Evolutionary conservation across 2,113 vertebrate species (phyloP).

Genomic region (Dendrocopos noguchii): DNA sequence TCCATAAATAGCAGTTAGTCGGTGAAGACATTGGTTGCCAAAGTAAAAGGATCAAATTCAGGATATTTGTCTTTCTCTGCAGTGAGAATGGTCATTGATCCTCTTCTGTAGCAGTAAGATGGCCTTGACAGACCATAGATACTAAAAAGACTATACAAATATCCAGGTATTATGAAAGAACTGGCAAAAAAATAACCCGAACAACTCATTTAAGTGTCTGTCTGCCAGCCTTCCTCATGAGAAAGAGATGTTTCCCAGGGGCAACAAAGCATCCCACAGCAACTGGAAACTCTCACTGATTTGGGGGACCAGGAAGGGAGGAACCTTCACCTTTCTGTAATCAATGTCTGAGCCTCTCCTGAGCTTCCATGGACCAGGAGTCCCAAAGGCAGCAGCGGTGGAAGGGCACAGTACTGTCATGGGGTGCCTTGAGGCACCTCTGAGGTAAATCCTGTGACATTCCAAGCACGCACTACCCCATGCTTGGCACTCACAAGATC

Average conservation of each 20-base stretch:
- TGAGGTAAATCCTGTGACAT: neutral
- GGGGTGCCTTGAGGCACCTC: neutral
- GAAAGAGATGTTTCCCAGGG: neutral
- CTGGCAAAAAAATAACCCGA: fast-evolving
- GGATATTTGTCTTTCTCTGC: neutral
- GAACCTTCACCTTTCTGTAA: neutral
- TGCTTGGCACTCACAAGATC: neutral
- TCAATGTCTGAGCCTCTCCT: neutral
- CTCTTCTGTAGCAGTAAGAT: neutral
- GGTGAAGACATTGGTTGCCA: neutral
- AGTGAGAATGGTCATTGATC: neutral
- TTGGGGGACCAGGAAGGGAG: neutral
- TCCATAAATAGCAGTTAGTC: neutral
- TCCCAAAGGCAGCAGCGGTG: neutral
- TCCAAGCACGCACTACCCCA: neutral
- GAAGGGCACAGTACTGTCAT: neutral
- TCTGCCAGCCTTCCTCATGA: neutral
- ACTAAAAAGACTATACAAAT: neutral
- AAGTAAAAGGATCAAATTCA: neutral
- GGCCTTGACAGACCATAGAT: neutral
- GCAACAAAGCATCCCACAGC: neutral
- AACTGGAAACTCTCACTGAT: neutral
- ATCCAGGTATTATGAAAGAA: neutral
- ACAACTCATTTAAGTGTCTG: neutral
- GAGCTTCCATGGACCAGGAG: neutral